Percentiles rank a stretch among this genome's conserved stretches.
phyloP scores from a whole-genome alignment of 2,888 invertebrate species.

The Dorcus hopei region DNA sequence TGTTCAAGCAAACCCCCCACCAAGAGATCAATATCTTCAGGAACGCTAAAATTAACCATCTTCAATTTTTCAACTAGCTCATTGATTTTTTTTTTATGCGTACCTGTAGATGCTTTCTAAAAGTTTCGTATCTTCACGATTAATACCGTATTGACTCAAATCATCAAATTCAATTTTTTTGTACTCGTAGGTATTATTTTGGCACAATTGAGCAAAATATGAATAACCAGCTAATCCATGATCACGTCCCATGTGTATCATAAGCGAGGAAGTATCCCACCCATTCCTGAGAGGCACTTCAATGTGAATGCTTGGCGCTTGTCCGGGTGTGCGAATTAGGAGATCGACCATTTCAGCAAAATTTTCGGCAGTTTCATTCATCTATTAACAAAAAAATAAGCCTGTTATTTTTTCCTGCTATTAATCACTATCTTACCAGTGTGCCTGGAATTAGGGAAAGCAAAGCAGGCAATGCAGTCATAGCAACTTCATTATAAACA shows the following conservation, averaged over 20 bases:
- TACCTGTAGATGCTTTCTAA: constrained; percentile 68
- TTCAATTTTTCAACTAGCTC: not conserved
- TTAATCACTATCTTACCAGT: constrained; percentile 52
- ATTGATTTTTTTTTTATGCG: constrained; percentile 21
- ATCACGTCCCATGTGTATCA: constrained; percentile 68
- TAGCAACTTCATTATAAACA: constrained; percentile 73
- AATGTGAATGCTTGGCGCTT: constrained; percentile 58
- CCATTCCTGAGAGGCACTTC: constrained; percentile 43
- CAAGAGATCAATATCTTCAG: constrained; percentile 81
- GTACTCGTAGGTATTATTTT: constrained; percentile 40
- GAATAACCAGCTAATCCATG: constrained; percentile 78
- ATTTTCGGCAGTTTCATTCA: constrained; percentile 54
- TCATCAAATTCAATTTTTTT: constrained; percentile 53
- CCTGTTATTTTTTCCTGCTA: not conserved
- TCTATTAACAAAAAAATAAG: constrained; percentile 44
- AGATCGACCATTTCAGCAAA: constrained; percentile 57
- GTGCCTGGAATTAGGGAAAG: constrained; percentile 71
- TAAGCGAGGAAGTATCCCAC: constrained; percentile 52
- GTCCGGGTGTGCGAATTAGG: constrained; percentile 63
- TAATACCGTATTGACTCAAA: constrained; percentile 56
- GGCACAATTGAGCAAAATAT: constrained; percentile 65
- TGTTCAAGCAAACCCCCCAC: constrained; percentile 81
- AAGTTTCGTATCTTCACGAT: constrained; percentile 58
- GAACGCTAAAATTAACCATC: constrained; percentile 46
- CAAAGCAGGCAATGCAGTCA: constrained; percentile 70